A percentile compares a stretch with the other conserved stretches of the same genome.
These are phyloP conservation scores for Diaperis boleti DNA, from an alignment of 2,888 invertebrate species.

Conservation along the genomic window DNA sequence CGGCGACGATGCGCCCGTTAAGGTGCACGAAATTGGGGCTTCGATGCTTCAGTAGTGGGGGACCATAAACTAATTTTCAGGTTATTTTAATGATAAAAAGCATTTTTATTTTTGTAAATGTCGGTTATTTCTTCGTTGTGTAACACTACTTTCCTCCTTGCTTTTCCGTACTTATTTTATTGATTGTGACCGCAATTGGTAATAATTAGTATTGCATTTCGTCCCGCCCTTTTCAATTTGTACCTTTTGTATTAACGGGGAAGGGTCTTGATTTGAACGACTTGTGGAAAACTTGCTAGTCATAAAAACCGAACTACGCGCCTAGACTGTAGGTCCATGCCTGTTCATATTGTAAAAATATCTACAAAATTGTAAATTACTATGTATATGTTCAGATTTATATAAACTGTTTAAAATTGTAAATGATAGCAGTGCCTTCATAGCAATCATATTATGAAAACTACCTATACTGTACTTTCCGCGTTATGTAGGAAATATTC, in stretches of 20 bases:
- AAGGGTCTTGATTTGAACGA: conserved; percentile 38
- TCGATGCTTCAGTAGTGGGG: conserved; percentile 36
- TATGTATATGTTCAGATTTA: conserved; percentile 40
- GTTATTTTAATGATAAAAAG: conserved; percentile 39
- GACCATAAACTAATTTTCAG: conserved; percentile 41
- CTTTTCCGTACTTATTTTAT: conserved; percentile 49
- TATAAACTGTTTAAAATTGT: conserved; percentile 42
- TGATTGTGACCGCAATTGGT: conserved; percentile 48
- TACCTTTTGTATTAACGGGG: conserved; percentile 37
- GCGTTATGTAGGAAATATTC: conserved; percentile 47
- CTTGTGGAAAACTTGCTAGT: conserved; percentile 38
- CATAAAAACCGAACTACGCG: conserved; percentile 37
- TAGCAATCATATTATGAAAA: conserved; percentile 52
- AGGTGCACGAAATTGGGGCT: conserved; percentile 32
- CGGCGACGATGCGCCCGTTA: conserved; percentile 49
- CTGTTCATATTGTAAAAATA: conserved; percentile 40
- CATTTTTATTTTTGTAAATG: conserved; percentile 48
- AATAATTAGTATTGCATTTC: conserved; percentile 46
- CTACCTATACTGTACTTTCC: conserved; percentile 50
- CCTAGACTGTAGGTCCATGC: conserved; percentile 38
- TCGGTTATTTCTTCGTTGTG: conserved; percentile 20
- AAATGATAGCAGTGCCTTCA: conserved; percentile 54
- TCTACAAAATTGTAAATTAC: conserved; percentile 41
- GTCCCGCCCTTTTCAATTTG: conserved; percentile 32
- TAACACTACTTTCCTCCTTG: conserved; percentile 27